Evolutionary conservation across 2,888 invertebrate species (phyloP), one percentile per base, ranked within the genome.

Genomic region (Nemoura dubitans): DNA sequence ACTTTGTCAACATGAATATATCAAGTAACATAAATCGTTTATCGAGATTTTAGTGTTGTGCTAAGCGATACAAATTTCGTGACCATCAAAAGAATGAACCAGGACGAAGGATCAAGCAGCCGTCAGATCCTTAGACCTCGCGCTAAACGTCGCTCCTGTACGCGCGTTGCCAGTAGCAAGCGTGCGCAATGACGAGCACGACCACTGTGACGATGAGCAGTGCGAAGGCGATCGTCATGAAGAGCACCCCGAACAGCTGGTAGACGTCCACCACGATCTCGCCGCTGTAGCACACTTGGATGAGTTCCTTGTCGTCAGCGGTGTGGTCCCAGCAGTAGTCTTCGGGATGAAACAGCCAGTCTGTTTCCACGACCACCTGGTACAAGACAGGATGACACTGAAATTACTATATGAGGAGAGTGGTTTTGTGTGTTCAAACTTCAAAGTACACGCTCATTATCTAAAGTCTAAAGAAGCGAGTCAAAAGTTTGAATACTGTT

Each of bases 301-400:
- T n/a, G 29, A 81, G 10, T 21, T 81, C 81, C n/a, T 10, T 5
- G 28, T 2, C 6, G 81, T 28, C 30, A 30, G 16, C n/a, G n/a
- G 81, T 30, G 30, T 10, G 29, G 30, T 30, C 81, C n/a, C 81
- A 27, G 30, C 81, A 81, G 81, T 28, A 81, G 5, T 81, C 81
- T n/a, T 81, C 30, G 6, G 30, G 28, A 0, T 28, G 29, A 30
- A 81, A 81, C 3, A 81, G 5, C 29, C 81, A 78, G 26, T 14
- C 78, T 27, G 27, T n/a, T 0, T 6, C 26, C 1, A 27, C 30
- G 30, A 6, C 27, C 28, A 21, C 10, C 78, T 78, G 78, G 78
- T 21, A 78, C 25, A 76, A 7, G 5, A 76, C n/a, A n/a, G n/a
- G n/a, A n/a, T n/a, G n/a, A n/a, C n/a, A n/a, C n/a, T n/a, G n/a